Percentiles rank a stretch among this genome's conserved stretches.
phyloP scores from a whole-genome alignment of 2,797 vertebrate species.

The Sebastes taczanowskii region DNA sequence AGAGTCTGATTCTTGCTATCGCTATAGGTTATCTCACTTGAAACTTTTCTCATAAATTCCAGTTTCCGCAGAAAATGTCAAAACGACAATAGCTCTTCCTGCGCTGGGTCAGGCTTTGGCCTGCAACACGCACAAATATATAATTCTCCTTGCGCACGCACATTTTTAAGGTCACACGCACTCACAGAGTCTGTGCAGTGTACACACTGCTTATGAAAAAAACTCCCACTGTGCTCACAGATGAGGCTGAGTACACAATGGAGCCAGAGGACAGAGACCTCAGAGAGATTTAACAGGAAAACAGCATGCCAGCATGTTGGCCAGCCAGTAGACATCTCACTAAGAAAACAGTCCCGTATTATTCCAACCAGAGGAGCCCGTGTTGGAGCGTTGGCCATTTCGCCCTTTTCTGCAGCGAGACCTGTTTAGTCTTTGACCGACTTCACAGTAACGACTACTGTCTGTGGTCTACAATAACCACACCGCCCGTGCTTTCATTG shows the following conservation, averaged over 20 bases:
- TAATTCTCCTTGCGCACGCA: constrained; percentile 51
- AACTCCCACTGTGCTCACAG: constrained; percentile 56
- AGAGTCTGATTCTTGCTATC: constrained; percentile 43
- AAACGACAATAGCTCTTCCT: constrained; percentile 78
- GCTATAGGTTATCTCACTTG: constrained; percentile 62
- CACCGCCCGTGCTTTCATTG: constrained; percentile 70
- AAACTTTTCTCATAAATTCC: constrained; percentile 65
- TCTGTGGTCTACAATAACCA: constrained; percentile 68
- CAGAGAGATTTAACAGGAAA: constrained; percentile 60
- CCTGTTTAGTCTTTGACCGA: constrained; percentile 53
- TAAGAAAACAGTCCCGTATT: constrained; percentile 71
- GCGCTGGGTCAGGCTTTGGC: constrained; percentile 42
- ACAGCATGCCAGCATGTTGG: constrained; percentile 51
- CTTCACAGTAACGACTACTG: constrained; percentile 68
- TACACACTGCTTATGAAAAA: constrained; percentile 38
- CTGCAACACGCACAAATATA: constrained; percentile 3
- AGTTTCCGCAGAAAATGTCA: constrained; percentile 76
- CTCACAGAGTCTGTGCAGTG: constrained; percentile 6
- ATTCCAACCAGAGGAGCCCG: constrained; percentile 52
- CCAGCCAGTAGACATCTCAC: constrained; percentile 40
- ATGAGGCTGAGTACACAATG: constrained; percentile 61
- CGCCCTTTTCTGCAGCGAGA: constrained; percentile 44
- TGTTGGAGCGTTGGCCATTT: constrained; percentile 40
- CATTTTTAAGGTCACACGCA: constrained; percentile 61
- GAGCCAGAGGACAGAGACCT: constrained; percentile 61